Conservation (phyloP, 2,113 vertebrate genomes). For the Trogon melanurus region DNA sequence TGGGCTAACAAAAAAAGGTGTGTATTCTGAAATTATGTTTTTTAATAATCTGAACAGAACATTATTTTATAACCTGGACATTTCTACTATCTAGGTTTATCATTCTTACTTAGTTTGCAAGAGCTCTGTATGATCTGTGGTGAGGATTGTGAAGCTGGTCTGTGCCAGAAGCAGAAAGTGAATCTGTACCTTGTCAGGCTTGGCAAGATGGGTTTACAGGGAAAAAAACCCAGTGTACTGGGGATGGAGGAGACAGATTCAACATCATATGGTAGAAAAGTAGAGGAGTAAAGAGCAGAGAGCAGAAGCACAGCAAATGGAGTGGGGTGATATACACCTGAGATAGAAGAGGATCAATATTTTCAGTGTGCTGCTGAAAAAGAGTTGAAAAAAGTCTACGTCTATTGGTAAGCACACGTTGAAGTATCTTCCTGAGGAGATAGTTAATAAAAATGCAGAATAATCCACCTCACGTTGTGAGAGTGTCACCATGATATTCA, state of each 20-base stretch:
- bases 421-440: background rate
- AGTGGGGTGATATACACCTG: background rate
- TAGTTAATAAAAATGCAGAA: background rate
- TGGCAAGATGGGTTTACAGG: background rate
- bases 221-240: background rate
- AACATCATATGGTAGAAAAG: background rate
- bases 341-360: background rate
- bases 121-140: background rate
- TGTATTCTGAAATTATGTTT: background rate
- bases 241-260: background rate
- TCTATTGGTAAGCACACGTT: background rate
- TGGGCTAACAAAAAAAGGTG: background rate
- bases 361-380: background rate
- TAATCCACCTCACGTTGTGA: background rate
- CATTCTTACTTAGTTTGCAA: background rate
- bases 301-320: background rate
- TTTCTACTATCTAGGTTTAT: background rate
- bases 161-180: background rate
- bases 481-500: background rate
- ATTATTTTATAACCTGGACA: background rate
- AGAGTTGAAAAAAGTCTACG: background rate
- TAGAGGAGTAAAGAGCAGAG: background rate
- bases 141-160: background rate
- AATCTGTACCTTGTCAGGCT: background rate
- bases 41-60: background rate